Conservation (phyloP, 2,113 vertebrate genomes). For the Speoplatyrhinus poulsoni region DNA sequence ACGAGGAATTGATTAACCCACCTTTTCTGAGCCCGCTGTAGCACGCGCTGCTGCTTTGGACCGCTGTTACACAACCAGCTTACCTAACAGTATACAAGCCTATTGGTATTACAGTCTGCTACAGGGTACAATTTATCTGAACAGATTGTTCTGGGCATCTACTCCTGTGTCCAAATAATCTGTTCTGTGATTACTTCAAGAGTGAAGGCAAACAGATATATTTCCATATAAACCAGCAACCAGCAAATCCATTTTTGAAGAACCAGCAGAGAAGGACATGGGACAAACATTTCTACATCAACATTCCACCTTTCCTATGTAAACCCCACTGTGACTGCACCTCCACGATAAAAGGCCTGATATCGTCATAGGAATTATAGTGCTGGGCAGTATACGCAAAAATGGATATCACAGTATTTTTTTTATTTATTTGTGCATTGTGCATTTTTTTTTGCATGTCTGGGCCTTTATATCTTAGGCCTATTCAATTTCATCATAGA, state of each 20-base stretch:
- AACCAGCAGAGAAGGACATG: constrained; percentile 22
- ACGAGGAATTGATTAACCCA: constrained; percentile 70
- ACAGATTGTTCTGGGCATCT: too few relatives aligned
- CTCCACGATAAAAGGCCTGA: constrained; percentile 24
- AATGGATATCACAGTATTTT: too few relatives aligned
- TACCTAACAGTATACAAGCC: constrained; percentile 20
- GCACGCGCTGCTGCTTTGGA: constrained; percentile 64
- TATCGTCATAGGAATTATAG: neutral
- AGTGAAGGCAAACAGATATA: constrained; percentile 27
- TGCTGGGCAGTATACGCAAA: too few relatives aligned
- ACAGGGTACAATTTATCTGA: too few relatives aligned
- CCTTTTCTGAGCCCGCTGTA: constrained; percentile 50
- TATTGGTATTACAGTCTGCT: too few relatives aligned
- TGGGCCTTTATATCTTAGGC: too few relatives aligned
- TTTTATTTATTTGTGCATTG: too few relatives aligned
- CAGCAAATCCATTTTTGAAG: constrained; percentile 39
- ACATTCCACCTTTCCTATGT: constrained; percentile 31
- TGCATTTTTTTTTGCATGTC: too few relatives aligned
- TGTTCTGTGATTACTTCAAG: constrained; percentile 27
- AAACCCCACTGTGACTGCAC: constrained; percentile 29
- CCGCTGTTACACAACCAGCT: constrained; percentile 60
- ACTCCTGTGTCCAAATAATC: constrained; percentile 15
- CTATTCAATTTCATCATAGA: too few relatives aligned
- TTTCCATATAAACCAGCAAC: constrained; percentile 41
- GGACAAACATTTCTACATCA: constrained; percentile 23